Base-by-base conservation (phyloP, 2,888 invertebrate species). In the Zhuqinia jingwanae region DNA sequence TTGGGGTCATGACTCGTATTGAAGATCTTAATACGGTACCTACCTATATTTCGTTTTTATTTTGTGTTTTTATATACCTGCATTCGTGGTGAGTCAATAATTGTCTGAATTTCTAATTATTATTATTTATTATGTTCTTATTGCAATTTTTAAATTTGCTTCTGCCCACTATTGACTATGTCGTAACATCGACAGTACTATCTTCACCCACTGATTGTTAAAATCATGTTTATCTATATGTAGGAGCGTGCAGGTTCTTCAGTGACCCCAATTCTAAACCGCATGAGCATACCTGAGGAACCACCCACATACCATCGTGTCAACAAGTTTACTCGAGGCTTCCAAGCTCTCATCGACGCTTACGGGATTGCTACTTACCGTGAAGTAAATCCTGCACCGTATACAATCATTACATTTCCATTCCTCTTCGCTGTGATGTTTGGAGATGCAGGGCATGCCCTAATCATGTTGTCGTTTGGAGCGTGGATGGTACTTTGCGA, bases 341-440 rank as follows among this genome's bases (percentile, higher is more conserved):
- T 99, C 93, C 99, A 99, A 93, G 94, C 95, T 87, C 94, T 99
- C 90, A 98, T 99, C 91, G 97, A 99, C 93, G 96, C 99, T 0
- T 99, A 99, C 92, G 99, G 99, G 87, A 96, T 98, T 60, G 98
- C 77, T 1, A 70, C 85, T 11, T 89, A 89, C 78, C 75, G 90
- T 13, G 91, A 91, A 78, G 90, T 88, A 3, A 91, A 91, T 73
- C 91, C 91, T 94, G 97, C 99, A 0, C 97, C 98, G 0, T 99
- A 97, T 93, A 98, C 98, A 0, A 97, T 99, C 91, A 97, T 99
- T 85, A 98, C 99, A 8, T 99, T 99, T 93, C 99, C 99, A 85
- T 99, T 99, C 93, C 93, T 99, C 92, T 99, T 99, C 93, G 97
- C 98, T 90, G 96, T 99, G 90, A 99, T 99, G 99, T 99, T 99